phyloP scores from a whole-genome alignment of 2,888 invertebrate species.

The Amblyteles armatorius region DNA sequence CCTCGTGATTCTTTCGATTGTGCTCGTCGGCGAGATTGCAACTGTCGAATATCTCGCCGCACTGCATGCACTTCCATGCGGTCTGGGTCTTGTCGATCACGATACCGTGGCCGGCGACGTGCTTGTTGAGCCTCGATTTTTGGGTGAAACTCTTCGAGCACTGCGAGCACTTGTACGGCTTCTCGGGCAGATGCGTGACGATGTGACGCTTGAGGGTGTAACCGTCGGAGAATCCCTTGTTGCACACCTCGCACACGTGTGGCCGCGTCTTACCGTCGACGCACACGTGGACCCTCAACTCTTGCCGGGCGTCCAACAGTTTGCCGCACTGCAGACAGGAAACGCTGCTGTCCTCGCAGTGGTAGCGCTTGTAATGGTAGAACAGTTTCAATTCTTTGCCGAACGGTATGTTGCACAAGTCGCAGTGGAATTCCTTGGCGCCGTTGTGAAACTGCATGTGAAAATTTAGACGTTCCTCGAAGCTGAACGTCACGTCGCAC shows the following conservation, averaged over 20 bases:
- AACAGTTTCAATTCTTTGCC: slow-evolving; percentile 77
- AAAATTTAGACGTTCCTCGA: slow-evolving; percentile 77
- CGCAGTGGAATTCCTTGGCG: slow-evolving; percentile 73
- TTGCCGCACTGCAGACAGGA: slow-evolving; percentile 79
- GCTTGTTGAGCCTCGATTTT: slow-evolving; percentile 78
- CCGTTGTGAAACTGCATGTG: slow-evolving; percentile 76
- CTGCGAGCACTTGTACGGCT: slow-evolving; percentile 77
- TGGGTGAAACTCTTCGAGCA: slow-evolving; percentile 79
- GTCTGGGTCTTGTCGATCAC: slow-evolving; percentile 75
- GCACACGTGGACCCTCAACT: slow-evolving; percentile 74
- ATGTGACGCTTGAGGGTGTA: slow-evolving; percentile 78
- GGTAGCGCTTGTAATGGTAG: slow-evolving; percentile 78
- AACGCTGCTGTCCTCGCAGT: slow-evolving; percentile 73
- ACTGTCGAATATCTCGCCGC: slow-evolving; percentile 74
- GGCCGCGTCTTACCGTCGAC: slow-evolving; percentile 77
- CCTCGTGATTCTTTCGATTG: slow-evolving; percentile 70
- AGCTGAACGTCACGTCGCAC: slow-evolving; percentile 74
- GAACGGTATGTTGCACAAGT: slow-evolving; percentile 76
- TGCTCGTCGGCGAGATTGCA: slow-evolving; percentile 74
- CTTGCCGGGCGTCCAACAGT: slow-evolving; percentile 73
- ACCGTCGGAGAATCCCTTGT: slow-evolving; percentile 78
- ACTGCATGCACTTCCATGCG: slow-evolving; percentile 77
- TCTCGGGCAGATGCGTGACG: slow-evolving; percentile 78
- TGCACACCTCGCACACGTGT: slow-evolving; percentile 78
- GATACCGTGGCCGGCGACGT: slow-evolving; percentile 74